phyloP scores from a whole-genome alignment of 1,140 invertebrate genomes.

The Caenorhabditis briggsae region DNA sequence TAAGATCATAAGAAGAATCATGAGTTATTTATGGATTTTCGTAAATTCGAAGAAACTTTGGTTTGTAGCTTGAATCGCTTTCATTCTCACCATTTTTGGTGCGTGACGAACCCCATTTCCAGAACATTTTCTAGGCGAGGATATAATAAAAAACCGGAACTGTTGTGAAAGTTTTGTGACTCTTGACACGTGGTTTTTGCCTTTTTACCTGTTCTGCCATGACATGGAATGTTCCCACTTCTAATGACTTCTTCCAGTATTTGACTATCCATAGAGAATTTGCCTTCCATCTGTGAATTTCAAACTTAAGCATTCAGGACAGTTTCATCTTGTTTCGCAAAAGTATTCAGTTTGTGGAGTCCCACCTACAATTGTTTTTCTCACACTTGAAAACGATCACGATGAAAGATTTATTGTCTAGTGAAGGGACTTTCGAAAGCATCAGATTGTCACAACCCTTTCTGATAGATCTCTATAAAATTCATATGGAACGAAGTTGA shows the following conservation, averaged over 20 bases:
- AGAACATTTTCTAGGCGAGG: neutral
- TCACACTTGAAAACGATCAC: neutral
- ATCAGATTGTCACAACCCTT: conserved; percentile 19
- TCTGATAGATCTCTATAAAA: neutral
- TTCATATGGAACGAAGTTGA: neutral
- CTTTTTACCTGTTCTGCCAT: conserved; percentile 17
- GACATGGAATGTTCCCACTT: conserved; percentile 32
- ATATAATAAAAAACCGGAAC: neutral
- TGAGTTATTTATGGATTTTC: too few relatives aligned
- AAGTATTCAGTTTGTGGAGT: neutral
- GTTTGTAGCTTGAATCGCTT: too few relatives aligned
- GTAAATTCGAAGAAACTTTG: too few relatives aligned
- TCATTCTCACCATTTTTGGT: neutral
- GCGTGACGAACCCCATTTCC: neutral
- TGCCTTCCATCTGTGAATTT: conserved; percentile 20
- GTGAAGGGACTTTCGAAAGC: neutral
- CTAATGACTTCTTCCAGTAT: conserved; percentile 35
- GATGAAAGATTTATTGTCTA: conserved; percentile 36
- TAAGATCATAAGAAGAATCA: too few relatives aligned
- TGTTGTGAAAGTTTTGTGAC: neutral
- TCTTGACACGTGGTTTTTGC: neutral
- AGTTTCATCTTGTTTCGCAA: neutral
- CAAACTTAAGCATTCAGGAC: neutral
- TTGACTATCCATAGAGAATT: conserved; percentile 47
- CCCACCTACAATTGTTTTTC: neutral